Base-by-base conservation (phyloP, 2,888 invertebrate species). In the Alentia gelatinosa region DNA sequence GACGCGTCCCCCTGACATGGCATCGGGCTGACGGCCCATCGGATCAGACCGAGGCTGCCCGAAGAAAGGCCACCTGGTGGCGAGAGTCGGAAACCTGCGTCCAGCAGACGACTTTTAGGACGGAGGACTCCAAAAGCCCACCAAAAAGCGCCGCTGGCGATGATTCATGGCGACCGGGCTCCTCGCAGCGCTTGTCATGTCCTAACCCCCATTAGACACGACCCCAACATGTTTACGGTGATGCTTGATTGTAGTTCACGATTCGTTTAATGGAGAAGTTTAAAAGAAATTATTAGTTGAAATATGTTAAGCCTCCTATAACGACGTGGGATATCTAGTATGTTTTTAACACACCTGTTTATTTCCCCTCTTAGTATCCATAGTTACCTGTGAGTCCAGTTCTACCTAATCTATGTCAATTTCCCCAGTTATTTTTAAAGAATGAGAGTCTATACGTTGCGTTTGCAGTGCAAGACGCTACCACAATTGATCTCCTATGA, bases 1-100 rank as follows among this genome's bases (percentile, higher is more conserved):
- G 47, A 47, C 86, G 30, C 86, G 86, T 86, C 86, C 23, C 86
- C 47, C 35, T 86, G 86, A 86, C 50, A 47, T 42, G 47, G 47
- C 42, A 30, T 47, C 86, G 86, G 47, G 15, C 47, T 86, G 86
- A 86, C 86, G 86, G 33, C 30, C 47, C 86, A 47, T 79, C 79
- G 79, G 79, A 79, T 79, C 79, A 79, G 79, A 79, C 37, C 35
- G 79, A 37, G 79, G 79, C 79, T 39, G 79, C 79, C 79, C 79
- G 39, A 35, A 35, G 79, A 79, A 79, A 79, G 79, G 79, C 79
- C 79, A 79, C 79, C 79, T 79, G 79, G 79, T 79, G 79, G 79
- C 79, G 79, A 39, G 79, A 35, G 23, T 35, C 19, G 79, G 37
- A 79, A 79, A 79, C 79, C 79, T 79, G 79, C 79, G 79, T 79